Percentiles rank a stretch among this genome's conserved stretches.
These are phyloP conservation scores for Callyntrura sp. DNA, from an alignment of 2,888 invertebrate genomes.

Conservation along the genomic window DNA sequence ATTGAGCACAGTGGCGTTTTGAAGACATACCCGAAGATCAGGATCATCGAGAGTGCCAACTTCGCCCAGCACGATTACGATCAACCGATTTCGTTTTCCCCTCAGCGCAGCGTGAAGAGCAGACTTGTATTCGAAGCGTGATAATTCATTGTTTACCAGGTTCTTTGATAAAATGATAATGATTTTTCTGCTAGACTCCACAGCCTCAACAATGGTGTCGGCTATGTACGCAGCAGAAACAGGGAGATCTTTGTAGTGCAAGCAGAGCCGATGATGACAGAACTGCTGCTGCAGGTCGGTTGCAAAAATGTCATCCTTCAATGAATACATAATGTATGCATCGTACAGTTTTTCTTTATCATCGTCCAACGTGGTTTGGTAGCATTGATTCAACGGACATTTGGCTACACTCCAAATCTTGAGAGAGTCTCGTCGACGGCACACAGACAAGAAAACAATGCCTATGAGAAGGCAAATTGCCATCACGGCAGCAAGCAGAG, in stretches of 20 bases:
- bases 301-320: conserved; percentile 96
- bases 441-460: conserved; percentile 89
- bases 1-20: conserved; percentile 93
- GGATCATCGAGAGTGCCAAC: conserved; percentile 95
- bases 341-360: conserved; percentile 91
- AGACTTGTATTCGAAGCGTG: conserved; percentile 96
- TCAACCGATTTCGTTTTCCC: conserved; percentile 91
- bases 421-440: conserved; percentile 92
- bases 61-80: conserved; percentile 96
- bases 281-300: conserved; percentile 93
- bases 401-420: conserved; percentile 94
- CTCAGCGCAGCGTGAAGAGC: conserved; percentile 89
- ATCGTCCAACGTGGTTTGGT: conserved; percentile 89
- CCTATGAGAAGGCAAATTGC: conserved; percentile 90
- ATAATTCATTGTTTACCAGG: conserved; percentile 98
- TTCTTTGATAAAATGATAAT: conserved; percentile 96
- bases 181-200: conserved; percentile 95
- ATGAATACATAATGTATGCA: conserved; percentile 97
- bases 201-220: conserved; percentile 96
- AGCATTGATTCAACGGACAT: conserved; percentile 94
- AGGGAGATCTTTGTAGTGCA: conserved; percentile 96
- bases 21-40: conserved; percentile 95
- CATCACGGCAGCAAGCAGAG: conserved; percentile 90
- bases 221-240: conserved; percentile 94
- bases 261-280: conserved; percentile 92